Evolutionary conservation across 2,113 vertebrate species (phyloP).

Genomic region (Aptenodytes forsteri): DNA sequence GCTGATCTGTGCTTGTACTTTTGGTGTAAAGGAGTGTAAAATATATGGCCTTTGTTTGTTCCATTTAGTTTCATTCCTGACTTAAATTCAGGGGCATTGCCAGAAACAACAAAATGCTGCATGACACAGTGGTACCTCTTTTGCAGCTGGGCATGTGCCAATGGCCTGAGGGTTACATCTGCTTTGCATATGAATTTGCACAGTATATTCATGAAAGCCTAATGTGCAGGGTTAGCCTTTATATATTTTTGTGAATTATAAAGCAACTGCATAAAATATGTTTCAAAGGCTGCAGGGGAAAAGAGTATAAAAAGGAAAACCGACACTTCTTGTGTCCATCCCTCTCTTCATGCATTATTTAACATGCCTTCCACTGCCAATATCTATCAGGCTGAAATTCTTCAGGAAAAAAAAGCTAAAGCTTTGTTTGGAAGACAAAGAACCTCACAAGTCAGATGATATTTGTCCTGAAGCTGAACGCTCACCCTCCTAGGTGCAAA

Average conservation of each 20-base stretch:
- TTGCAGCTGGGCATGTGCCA: not conserved
- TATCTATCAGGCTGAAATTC: constrained; percentile 14
- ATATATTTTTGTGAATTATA: constrained; percentile 26
- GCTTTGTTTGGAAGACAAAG: constrained; percentile 24
- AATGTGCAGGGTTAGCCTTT: constrained; percentile 19
- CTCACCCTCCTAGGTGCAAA: not conserved
- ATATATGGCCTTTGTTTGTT: not conserved
- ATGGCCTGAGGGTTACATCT: constrained; percentile 25
- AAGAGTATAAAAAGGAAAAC: constrained; percentile 14
- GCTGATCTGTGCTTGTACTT: not conserved
- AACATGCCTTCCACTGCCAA: not conserved
- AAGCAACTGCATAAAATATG: constrained; percentile 33
- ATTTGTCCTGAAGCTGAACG: not conserved
- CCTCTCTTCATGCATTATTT: constrained; percentile 50
- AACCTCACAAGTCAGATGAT: not conserved
- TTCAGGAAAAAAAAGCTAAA: not conserved
- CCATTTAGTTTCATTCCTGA: not conserved
- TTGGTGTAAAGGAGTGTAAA: not conserved
- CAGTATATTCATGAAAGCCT: not conserved
- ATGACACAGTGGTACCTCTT: not conserved
- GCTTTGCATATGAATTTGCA: constrained; percentile 32
- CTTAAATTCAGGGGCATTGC: not conserved
- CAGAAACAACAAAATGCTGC: not conserved
- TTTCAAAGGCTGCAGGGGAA: constrained; percentile 30
- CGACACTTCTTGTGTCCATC: constrained; percentile 33